Base-by-base conservation (phyloP, 2,797 vertebrate genomes). In the Adrianichthys oophorus region DNA sequence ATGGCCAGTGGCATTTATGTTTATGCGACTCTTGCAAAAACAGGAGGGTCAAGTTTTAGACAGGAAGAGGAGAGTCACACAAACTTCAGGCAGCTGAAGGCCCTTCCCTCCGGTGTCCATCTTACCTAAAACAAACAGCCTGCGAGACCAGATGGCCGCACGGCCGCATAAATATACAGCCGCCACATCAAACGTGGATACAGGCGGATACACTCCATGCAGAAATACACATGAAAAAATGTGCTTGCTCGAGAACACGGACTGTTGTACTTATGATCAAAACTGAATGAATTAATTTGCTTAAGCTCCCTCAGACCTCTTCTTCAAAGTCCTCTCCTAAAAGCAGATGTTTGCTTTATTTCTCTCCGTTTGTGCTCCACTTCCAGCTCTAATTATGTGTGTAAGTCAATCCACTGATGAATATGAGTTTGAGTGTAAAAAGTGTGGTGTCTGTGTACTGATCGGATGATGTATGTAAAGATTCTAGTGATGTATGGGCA, bases 161-260 rank as follows among this genome's bases (percentile, higher is more conserved):
- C 63, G 66, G 68, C 50, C 80, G 59, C 58, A 87, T 85, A 86
- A 89, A 90, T 86, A 89, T 78, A 88, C 83, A 86, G 65, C 70
- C 78, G 70, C 67, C 68, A 85, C 79, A 85, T 87, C 82, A 84
- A 79, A 84, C 73, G 80, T 66, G 70, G 68, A 73, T 41, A 66
- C 51, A 75, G 70, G 77, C 72, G 72, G 68, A 84, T 69, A 56
- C 41, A 43, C 57, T 58, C 19, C 72, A 48, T 48, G 61, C 69
- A 80, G 71, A 80, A 80, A 82, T 64, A 80, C 47, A 84, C 69
- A 79, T 45, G 32, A 44, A 65, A 56, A 79, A 57, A 54, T 59
- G 55, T 61, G 64, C 55, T 67, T 59, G 59, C 67, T 52, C n/a
- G 23, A 18, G 59, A 44, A 53, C 72, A 55, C 52, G 48, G 62